phyloP scores from a whole-genome alignment of 2,113 vertebrate species.

The Pionites leucogaster region DNA sequence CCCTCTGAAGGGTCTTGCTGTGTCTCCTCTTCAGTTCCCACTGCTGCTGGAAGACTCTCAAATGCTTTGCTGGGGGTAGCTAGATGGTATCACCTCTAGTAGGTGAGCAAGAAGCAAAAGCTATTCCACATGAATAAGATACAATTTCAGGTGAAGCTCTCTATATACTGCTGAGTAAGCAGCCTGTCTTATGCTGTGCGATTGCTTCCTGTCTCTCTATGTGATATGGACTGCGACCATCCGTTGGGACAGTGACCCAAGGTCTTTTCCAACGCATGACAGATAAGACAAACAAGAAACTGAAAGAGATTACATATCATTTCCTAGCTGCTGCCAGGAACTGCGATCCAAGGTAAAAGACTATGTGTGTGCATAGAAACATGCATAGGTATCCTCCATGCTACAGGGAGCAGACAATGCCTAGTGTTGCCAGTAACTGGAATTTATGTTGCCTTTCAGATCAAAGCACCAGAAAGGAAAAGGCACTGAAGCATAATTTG shows the following conservation, averaged over 20 bases:
- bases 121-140: fast-evolving
- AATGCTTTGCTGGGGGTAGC: neutral
- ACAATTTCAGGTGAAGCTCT: neutral
- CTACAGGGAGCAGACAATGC: neutral
- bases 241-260: neutral
- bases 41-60: neutral
- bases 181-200: neutral
- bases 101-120: neutral
- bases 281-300: neutral
- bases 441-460: neutral
- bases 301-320: neutral
- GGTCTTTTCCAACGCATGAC: neutral
- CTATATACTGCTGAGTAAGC: neutral
- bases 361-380: neutral
- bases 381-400: neutral
- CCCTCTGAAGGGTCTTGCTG: neutral
- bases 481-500: neutral
- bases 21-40: neutral
- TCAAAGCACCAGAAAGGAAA: neutral
- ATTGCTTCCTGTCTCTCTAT: neutral
- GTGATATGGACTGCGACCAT: neutral
- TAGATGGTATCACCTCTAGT: neutral
- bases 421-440: neutral
- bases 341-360: neutral
- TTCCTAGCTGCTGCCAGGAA: neutral